These are phyloP conservation scores for Jaculus jaculus DNA, from an alignment of 2,113 vertebrate species.

Conservation along the genomic window DNA sequence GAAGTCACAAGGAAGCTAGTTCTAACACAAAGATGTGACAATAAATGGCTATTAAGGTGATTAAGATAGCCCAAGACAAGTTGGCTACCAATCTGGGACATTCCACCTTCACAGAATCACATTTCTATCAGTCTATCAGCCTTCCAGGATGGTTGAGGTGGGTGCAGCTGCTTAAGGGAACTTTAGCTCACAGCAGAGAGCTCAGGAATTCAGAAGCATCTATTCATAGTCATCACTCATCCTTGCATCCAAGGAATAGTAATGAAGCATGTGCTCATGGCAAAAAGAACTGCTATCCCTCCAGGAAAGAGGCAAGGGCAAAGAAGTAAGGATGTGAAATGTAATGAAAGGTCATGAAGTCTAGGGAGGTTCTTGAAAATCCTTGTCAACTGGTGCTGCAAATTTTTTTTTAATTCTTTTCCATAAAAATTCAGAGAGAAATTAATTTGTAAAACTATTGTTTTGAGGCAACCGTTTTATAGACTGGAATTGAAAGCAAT, in stretches of 20 bases:
- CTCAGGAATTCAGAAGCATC: background rate
- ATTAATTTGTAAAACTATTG: conserved; percentile 11
- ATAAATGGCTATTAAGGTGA: no score
- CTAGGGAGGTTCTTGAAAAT: background rate
- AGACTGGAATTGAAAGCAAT: background rate
- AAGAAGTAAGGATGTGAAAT: background rate
- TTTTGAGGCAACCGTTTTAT: conserved; percentile 1
- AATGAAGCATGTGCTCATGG: background rate
- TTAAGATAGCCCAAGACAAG: no score
- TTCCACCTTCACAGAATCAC: no score
- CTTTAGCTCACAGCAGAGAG: background rate
- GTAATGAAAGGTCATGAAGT: background rate
- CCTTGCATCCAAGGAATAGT: background rate
- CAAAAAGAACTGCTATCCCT: background rate
- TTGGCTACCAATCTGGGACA: no score
- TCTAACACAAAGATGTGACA: no score
- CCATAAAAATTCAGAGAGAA: background rate
- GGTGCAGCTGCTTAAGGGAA: no score
- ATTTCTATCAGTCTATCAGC: no score
- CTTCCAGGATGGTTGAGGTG: no score
- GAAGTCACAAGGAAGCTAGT: no score
- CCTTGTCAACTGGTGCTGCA: background rate
- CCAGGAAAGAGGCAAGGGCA: background rate
- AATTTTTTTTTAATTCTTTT: background rate
- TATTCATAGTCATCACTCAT: background rate